Base-by-base conservation (phyloP, 2,888 invertebrate species). In the Apotomis turbidana region DNA sequence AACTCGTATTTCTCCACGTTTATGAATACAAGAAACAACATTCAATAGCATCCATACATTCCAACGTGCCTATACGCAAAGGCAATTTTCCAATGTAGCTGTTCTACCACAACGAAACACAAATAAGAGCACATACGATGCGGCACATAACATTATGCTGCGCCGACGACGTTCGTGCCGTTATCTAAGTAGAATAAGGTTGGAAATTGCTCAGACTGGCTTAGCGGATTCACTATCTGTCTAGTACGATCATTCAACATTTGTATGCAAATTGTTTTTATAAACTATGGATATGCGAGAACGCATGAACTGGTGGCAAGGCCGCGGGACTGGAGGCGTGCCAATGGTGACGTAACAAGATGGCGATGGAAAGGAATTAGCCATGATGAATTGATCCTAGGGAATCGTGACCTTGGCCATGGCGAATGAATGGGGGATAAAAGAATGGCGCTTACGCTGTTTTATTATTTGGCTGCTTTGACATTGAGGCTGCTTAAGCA, bases 201-300 rank as follows among this genome's bases (percentile, higher is more conserved):
- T 15, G 27, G 58, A 5, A 44, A 52, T 68, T 36, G 63, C 51
- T 9, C 13, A 58, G 52, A 46, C 8, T 27, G 5, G 13, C n/a
- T 15, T 27, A 55, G 67, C 57, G 54, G 67, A 61, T 61, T 71
- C 71, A 68, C 73, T 70, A 74, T 74, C 74, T 74, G 78, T 81
- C 77, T 76, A 82, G 77, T 78, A 74, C 75, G 78, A 85, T 85
- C 81, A 83, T 80, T 79, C 80, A 82, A 79, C 79, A 87, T 87
- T 86, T 84, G 79, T 82, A 89, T 88, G 87, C 81, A 87, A 88
- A 90, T 88, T 80, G 82, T 84, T 88, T 85, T 86, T 84, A 87
- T 86, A 87, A 86, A 86, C 84, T 83, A 77, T 78, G 77, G 77
- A 81, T 84, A 84, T 85, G 85, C 84, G 83, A 84, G 80, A 78